phyloP scores from a whole-genome alignment of 2,888 invertebrate species.

The Acanthacorydalis orientalis region DNA sequence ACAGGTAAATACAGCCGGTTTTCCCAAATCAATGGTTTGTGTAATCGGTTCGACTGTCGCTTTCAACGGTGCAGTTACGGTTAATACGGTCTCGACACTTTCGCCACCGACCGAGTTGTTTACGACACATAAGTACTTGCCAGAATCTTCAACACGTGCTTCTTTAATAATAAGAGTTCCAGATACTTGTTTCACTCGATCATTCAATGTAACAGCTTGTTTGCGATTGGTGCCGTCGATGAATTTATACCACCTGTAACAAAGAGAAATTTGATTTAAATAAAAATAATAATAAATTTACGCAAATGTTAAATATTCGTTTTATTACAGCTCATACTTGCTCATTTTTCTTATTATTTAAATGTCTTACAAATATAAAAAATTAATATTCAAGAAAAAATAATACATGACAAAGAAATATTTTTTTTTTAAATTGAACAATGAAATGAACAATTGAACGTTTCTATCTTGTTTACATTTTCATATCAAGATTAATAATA shows the following conservation, averaged over 20 bases:
- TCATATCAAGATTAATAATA: too few species aligned
- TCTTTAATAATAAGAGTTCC: constrained; percentile 86
- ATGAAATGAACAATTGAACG: too few species aligned
- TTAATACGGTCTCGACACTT: constrained; percentile 80
- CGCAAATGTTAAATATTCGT: background rate
- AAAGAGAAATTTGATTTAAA: constrained; percentile 16
- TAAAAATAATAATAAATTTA: background rate
- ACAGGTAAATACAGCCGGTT: constrained; percentile 84
- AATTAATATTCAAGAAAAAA: too few species aligned
- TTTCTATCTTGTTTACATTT: too few species aligned
- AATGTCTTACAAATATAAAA: too few species aligned
- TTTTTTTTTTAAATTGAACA: too few species aligned
- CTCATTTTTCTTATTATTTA: background rate
- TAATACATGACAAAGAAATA: too few species aligned
- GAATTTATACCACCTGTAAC: constrained; percentile 88
- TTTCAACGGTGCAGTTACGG: constrained; percentile 79
- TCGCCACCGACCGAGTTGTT: constrained; percentile 90
- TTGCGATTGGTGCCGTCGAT: constrained; percentile 73
- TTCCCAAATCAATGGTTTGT: constrained; percentile 86
- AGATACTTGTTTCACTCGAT: constrained; percentile 81
- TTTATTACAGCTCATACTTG: background rate
- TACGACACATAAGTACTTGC: constrained; percentile 86
- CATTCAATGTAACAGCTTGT: constrained; percentile 77
- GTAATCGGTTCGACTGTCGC: constrained; percentile 78
- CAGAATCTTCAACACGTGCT: constrained; percentile 82